phyloP scores from a whole-genome alignment of 2,888 invertebrate species.

The Epinotia nisella region DNA sequence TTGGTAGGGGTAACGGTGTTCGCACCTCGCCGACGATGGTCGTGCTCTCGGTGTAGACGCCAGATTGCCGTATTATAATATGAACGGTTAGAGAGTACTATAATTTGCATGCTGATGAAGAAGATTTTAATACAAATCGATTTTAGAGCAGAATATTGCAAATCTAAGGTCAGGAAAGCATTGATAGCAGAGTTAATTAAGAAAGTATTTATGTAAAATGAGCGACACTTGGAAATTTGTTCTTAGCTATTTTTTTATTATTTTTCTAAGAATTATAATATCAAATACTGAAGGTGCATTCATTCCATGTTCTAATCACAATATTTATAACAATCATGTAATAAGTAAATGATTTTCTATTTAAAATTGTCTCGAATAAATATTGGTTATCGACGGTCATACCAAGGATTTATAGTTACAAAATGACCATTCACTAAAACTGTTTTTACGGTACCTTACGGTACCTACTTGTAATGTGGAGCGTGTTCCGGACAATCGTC shows the following conservation, averaged over 20 bases:
- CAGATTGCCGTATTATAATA: slow-evolving; percentile 56
- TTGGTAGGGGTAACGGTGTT: slow-evolving; percentile 69
- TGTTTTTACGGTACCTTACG: background rate
- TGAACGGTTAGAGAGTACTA: slow-evolving; percentile 31
- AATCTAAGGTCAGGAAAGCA: slow-evolving; percentile 2
- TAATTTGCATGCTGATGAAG: slow-evolving; percentile 39
- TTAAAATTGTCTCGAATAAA: too few relatives aligned
- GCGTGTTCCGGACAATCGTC: background rate
- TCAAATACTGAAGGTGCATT: too few relatives aligned
- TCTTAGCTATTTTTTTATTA: background rate
- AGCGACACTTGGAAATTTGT: background rate
- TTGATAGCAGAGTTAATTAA: background rate
- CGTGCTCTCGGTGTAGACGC: slow-evolving; percentile 58
- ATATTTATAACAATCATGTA: too few relatives aligned
- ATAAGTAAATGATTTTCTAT: too few relatives aligned
- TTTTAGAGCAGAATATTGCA: slow-evolving; percentile 17
- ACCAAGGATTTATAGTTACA: too few relatives aligned
- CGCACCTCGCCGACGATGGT: slow-evolving; percentile 61
- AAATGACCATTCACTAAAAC: background rate
- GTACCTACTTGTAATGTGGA: background rate
- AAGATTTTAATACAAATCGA: slow-evolving; percentile 40
- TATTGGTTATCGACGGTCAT: too few relatives aligned
- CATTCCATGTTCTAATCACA: too few relatives aligned
- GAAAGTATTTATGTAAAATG: background rate
- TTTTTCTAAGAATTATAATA: too few relatives aligned